Percentiles rank a stretch among this genome's conserved stretches.
phyloP scores from a whole-genome alignment of 2,113 vertebrate genomes.

The Sorex fumeus region DNA sequence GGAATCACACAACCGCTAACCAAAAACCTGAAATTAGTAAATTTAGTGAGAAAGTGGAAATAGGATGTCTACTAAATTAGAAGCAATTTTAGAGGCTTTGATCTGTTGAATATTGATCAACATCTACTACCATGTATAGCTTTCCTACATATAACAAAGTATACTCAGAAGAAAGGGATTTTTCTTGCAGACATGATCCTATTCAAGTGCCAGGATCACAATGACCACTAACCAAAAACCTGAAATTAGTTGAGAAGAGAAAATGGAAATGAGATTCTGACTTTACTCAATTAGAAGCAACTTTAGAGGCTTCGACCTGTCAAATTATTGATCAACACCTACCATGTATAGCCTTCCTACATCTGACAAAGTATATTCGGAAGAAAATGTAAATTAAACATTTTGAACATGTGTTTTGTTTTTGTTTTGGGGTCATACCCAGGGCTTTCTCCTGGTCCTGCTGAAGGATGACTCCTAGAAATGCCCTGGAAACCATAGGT shows the following conservation, averaged over 20 bases:
- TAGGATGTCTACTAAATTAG: neutral
- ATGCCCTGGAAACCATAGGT: no score
- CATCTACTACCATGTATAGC: conserved; percentile 58
- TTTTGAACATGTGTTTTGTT: neutral
- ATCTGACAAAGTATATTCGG: conserved; percentile 57
- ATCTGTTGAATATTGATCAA: conserved; percentile 50
- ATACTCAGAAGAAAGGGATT: conserved; percentile 51
- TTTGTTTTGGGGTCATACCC: no score
- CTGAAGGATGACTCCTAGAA: no score
- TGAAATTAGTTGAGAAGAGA: neutral
- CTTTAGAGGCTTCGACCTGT: conserved; percentile 64
- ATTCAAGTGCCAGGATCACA: neutral
- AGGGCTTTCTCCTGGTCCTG: no score
- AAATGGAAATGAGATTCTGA: conserved; percentile 51
- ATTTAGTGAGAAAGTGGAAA: conserved; percentile 21
- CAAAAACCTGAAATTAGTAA: conserved; percentile 19
- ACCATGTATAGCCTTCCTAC: conserved; percentile 51
- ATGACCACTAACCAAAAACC: neutral
- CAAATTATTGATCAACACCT: conserved; percentile 57
- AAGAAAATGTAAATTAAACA: conserved; percentile 77
- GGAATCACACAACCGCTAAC: neutral
- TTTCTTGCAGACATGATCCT: neutral
- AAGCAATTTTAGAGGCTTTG: conserved; percentile 63
- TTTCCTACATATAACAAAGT: conserved; percentile 63
- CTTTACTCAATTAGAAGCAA: conserved; percentile 25